Base-by-base conservation (phyloP, 2,113 vertebrate species). In the Lamprotornis superbus region DNA sequence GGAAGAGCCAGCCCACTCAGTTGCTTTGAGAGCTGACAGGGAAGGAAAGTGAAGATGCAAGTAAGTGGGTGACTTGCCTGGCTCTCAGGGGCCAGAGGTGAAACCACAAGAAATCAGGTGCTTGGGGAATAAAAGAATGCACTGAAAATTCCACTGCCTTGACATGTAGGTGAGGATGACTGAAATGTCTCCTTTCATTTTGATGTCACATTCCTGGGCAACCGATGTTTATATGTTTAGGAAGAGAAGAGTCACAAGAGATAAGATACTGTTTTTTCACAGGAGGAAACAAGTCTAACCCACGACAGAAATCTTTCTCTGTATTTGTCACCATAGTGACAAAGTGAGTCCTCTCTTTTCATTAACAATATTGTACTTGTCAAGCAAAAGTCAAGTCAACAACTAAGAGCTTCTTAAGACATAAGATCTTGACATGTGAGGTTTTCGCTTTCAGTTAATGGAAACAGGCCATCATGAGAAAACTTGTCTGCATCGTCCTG, bases 301-400 rank as follows among this genome's bases (percentile, higher is more conserved):
- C 52, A 57, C 61, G 44, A 53, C 7, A 93, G 42, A 96, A 80
- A 76, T 46, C n/a, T 35, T 77, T 56, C 33, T 42, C 35, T 67
- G 2, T 56, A 31, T 64, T 92, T 83, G 39, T 77, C 69, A 56
- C 44, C 15, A 3, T 4, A 73, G 74, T 37, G 49, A 77, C 74
- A 81, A 87, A 87, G 24, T 8, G 30, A 30, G 21, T 73, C 27
- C 13, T 81, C 40, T 59, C 25, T 65, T 83, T 73, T 74, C 50
- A 69, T 56, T 65, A 39, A 35, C 44, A 69, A 52, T 74, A 78
- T 44, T 77, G 69, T 47, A 81, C 50, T 33, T 74, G 55, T 60
- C 46, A 77, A 77, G n/a, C 21, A 76, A 59, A 87, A 87, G 33
- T 73, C 81, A 89, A 63, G n/a, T n/a, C 63, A 87, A 55, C 15